Evolutionary conservation across 2,888 invertebrate species (phyloP).

Genomic region (Leucophora obtusa): DNA sequence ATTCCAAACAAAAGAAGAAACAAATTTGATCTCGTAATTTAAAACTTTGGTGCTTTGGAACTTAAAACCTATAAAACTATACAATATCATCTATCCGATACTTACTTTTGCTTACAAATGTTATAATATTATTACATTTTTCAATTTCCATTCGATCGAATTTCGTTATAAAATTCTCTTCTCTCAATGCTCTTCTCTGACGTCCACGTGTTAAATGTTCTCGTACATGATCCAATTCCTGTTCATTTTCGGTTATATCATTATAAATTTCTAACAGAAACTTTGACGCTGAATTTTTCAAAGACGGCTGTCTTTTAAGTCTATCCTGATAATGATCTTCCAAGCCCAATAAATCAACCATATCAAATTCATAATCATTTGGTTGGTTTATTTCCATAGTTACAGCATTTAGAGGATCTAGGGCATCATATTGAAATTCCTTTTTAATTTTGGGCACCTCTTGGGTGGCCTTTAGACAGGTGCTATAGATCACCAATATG

Average conservation of each 20-base stretch:
- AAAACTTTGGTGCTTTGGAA: too few relatives aligned
- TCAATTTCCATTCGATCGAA: slow-evolving; percentile 90
- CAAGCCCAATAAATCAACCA: slow-evolving; percentile 90
- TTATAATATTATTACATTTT: slow-evolving; percentile 95
- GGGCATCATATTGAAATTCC: slow-evolving; percentile 7
- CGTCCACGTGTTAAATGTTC: slow-evolving; percentile 80
- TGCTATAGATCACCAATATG: not conserved
- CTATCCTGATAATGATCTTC: slow-evolving; percentile 85
- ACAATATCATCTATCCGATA: not conserved
- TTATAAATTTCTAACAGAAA: slow-evolving; percentile 93
- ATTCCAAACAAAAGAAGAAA: too few relatives aligned
- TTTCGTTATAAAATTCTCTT: slow-evolving; percentile 82
- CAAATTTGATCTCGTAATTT: too few relatives aligned
- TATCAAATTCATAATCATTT: slow-evolving; percentile 79
- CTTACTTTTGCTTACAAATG: slow-evolving; percentile 91
- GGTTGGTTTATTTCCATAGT: slow-evolving; percentile 10
- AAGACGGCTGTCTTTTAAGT: slow-evolving; percentile 77
- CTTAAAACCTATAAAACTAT: too few relatives aligned
- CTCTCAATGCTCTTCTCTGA: slow-evolving; percentile 76
- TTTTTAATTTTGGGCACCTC: not conserved
- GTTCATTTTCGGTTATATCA: slow-evolving; percentile 82
- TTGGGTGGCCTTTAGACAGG: not conserved
- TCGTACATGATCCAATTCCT: slow-evolving; percentile 68
- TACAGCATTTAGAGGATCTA: slow-evolving; percentile 8
- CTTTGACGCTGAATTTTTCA: slow-evolving; percentile 83